Evolutionary conservation across 2,113 vertebrate species (phyloP).

Genomic region (Bambusicola thoracicus): DNA sequence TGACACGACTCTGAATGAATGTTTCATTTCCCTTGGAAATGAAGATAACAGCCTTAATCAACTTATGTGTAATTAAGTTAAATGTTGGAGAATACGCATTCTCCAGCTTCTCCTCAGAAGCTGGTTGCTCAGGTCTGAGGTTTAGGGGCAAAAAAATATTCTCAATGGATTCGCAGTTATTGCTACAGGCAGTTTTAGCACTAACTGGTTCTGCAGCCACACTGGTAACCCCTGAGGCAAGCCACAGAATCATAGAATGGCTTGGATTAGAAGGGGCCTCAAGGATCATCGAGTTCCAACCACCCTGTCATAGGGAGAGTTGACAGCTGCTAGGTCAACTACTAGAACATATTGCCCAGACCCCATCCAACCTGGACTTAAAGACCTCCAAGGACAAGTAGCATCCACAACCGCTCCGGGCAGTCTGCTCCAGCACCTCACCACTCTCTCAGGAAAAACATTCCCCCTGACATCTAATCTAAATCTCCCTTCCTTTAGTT

Average conservation of each 20-base stretch:
- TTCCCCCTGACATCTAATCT: no score
- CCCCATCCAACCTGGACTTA: no score
- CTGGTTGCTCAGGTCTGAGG: neutral
- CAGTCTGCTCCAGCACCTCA: no score
- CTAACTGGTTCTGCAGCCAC: neutral
- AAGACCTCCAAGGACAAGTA: no score
- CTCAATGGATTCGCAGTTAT: neutral
- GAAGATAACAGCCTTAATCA: constrained; percentile 56
- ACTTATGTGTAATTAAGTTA: neutral
- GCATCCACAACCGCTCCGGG: no score
- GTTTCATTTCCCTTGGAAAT: constrained; percentile 52
- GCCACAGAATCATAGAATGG: no score
- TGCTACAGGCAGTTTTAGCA: neutral
- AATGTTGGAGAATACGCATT: neutral
- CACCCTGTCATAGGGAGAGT: neutral
- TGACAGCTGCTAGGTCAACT: no score
- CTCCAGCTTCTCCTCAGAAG: neutral
- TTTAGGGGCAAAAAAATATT: neutral
- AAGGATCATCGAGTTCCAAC: no score
- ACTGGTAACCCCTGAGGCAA: neutral
- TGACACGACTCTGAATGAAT: neutral
- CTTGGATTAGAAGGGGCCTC: no score
- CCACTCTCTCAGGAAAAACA: no score
- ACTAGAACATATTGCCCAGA: no score
- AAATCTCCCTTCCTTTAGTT: no score